These are phyloP conservation scores for Psix sp. DNA, from an alignment of 1,140 invertebrate species.

Conservation along the genomic window DNA sequence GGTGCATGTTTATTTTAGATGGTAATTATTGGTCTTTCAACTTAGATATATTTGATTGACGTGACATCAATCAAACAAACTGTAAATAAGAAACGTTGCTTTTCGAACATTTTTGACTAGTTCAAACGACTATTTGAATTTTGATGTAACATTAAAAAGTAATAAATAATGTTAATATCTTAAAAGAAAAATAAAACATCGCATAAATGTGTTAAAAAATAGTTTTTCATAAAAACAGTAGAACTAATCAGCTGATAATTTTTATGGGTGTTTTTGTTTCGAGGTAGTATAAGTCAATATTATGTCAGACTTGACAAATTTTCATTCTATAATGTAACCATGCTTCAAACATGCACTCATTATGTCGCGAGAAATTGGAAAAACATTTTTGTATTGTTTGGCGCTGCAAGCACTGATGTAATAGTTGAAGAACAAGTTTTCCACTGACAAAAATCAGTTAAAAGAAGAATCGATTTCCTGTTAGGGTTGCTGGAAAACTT, in stretches of 20 bases:
- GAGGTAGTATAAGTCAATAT: slow-evolving; percentile 24
- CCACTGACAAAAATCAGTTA: too few relatives aligned
- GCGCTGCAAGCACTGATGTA: too few relatives aligned
- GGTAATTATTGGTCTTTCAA: slow-evolving; percentile 30
- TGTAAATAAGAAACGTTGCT: not conserved
- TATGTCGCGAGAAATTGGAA: too few relatives aligned
- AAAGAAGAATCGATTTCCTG: slow-evolving; percentile 4
- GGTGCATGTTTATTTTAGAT: slow-evolving; percentile 28
- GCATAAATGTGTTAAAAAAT: not conserved
- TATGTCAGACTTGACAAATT: slow-evolving; percentile 1
- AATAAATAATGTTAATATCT: too few relatives aligned
- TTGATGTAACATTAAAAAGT: not conserved
- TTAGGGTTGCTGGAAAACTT: slow-evolving; percentile 12
- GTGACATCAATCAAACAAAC: slow-evolving; percentile 29
- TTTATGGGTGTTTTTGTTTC: slow-evolving; percentile 1
- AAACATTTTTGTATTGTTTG: too few relatives aligned
- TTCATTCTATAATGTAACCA: too few relatives aligned
- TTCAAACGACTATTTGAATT: not conserved
- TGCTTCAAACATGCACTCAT: too few relatives aligned
- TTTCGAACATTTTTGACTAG: not conserved
- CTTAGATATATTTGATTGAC: slow-evolving; percentile 21
- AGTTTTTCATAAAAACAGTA: not conserved
- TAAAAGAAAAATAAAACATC: too few relatives aligned
- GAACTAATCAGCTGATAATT: not conserved
- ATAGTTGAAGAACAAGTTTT: not conserved